Evolutionary conservation across 1,140 invertebrate species (phyloP).

Genomic region (Argopecten irradians): DNA sequence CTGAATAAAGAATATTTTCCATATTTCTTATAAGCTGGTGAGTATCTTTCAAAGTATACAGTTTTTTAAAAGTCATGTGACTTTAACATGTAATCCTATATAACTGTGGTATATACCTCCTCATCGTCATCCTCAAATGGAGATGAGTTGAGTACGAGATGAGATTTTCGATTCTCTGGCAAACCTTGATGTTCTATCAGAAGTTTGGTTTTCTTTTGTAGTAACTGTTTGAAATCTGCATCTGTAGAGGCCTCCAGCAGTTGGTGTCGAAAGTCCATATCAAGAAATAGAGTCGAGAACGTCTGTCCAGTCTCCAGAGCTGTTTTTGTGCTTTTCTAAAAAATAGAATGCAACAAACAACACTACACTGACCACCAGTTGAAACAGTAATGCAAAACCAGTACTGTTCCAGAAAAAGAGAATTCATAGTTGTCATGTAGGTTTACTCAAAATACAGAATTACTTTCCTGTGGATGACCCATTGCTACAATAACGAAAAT

Average conservation of each 20-base stretch:
- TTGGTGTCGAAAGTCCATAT: conserved; percentile 81
- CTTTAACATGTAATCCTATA: too few species aligned
- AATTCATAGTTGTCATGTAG: not conserved
- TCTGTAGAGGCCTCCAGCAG: conserved; percentile 78
- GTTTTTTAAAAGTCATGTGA: not conserved
- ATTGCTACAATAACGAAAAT: too few species aligned
- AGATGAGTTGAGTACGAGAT: conserved; percentile 46
- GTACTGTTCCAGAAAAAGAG: too few species aligned
- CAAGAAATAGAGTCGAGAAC: conserved; percentile 83
- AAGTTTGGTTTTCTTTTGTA: conserved; percentile 81
- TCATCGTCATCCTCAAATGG: conserved; percentile 59
- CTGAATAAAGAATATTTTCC: too few species aligned
- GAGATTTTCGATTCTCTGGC: conserved; percentile 73
- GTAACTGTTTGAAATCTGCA: conserved; percentile 71
- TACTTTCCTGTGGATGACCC: too few species aligned
- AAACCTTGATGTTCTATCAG: conserved; percentile 79
- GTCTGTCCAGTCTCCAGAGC: conserved; percentile 83
- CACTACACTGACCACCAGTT: too few species aligned
- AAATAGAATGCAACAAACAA: conserved; percentile 4
- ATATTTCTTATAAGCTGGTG: not conserved
- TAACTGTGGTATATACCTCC: conserved; percentile 56
- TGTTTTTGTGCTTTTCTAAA: conserved; percentile 83
- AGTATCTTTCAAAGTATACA: not conserved
- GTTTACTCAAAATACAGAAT: not conserved
- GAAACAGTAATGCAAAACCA: too few species aligned